phyloP scores from a whole-genome alignment of 2,888 invertebrate genomes.

The Euphydryas editha region DNA sequence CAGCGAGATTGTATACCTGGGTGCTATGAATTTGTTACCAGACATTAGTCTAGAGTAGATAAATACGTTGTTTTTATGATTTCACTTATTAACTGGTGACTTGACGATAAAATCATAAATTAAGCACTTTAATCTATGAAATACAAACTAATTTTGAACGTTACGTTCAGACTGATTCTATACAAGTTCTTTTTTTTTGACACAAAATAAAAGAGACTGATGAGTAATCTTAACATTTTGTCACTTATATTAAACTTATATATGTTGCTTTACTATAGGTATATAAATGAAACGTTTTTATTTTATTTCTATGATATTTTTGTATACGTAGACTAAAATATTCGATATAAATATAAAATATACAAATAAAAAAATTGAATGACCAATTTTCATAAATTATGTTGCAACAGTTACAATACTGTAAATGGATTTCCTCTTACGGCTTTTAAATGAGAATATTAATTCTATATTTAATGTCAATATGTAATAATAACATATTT shows the following conservation, averaged over 20 bases:
- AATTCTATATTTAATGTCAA: background rate
- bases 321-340: no score
- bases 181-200: no score
- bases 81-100: background rate
- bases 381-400: background rate
- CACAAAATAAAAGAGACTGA: background rate
- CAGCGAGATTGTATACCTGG: conserved; percentile 48
- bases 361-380: background rate
- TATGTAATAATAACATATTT: no score
- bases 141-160: conserved; percentile 2
- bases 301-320: no score
- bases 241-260: no score
- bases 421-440: background rate
- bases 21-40: conserved; percentile 30
- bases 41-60: conserved; percentile 7
- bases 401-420: background rate
- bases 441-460: background rate
- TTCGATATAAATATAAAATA: background rate
- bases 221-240: conserved; percentile 10
- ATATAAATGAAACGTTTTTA: no score
- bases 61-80: conserved; percentile 15
- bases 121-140: background rate
- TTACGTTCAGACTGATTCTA: no score
- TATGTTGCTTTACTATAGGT: background rate
- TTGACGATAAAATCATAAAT: background rate